Percentiles rank a stretch among this genome's conserved stretches.
These are phyloP conservation scores for Druon quercuslanigerum DNA, from an alignment of 1,140 invertebrate genomes.

Conservation along the genomic window DNA sequence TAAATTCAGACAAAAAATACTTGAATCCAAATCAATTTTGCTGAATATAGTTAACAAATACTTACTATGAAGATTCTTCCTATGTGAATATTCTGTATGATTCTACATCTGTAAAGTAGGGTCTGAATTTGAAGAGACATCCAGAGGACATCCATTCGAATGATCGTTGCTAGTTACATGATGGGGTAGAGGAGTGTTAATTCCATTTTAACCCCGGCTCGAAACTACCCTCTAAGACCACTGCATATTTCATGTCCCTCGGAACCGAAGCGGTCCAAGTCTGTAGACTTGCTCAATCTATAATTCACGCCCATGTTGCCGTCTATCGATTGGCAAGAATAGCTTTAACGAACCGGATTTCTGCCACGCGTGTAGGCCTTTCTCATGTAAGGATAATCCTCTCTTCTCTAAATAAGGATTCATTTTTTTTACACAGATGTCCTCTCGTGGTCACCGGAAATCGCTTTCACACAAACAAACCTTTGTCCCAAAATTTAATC, in stretches of 20 bases:
- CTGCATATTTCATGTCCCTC: constrained; percentile 71
- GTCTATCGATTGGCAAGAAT: constrained; percentile 60
- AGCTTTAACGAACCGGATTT: constrained; percentile 54
- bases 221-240: constrained; percentile 71
- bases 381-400: neutral
- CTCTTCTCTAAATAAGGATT: neutral
- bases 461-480: too few species aligned
- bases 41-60: too few species aligned
- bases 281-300: constrained; percentile 65
- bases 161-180: constrained; percentile 45
- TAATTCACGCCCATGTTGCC: constrained; percentile 60
- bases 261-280: constrained; percentile 47
- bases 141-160: constrained; percentile 45
- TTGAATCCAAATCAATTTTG: too few species aligned
- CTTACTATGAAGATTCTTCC: constrained; percentile 1
- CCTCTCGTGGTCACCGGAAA: too few species aligned
- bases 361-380: constrained; percentile 17
- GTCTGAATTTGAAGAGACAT: constrained; percentile 44
- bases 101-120: constrained; percentile 51
- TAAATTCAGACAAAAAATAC: too few species aligned
- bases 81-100: neutral
- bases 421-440: too few species aligned
- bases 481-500: too few species aligned
- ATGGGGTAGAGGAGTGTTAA: constrained; percentile 63
- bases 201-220: constrained; percentile 68